Conservation (phyloP, 2,113 vertebrate species). For the Lichenostomus cassidix region DNA sequence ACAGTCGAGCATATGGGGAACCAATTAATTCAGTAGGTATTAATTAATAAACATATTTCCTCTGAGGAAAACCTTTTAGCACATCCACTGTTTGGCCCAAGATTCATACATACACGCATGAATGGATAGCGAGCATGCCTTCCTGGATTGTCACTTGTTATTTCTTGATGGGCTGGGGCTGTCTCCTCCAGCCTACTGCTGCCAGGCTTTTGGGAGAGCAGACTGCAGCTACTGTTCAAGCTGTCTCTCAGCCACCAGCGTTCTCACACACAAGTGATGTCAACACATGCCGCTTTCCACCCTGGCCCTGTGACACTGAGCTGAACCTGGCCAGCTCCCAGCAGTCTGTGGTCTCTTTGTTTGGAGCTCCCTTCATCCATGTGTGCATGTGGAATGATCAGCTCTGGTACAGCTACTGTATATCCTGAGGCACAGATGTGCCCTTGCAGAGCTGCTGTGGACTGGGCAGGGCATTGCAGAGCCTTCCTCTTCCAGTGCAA, state of each 20-base stretch:
- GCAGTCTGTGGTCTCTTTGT: not conserved
- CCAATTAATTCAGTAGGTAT: slow-evolving; percentile 6
- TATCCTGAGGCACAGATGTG: not conserved
- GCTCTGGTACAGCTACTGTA: not conserved
- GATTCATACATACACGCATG: not conserved
- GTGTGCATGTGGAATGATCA: not conserved
- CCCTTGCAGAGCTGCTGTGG: not conserved
- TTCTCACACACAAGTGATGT: not conserved
- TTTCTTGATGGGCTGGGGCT: not conserved
- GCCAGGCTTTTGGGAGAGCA: not conserved
- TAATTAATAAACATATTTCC: slow-evolving; percentile 39
- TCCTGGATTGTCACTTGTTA: slow-evolving; percentile 4
- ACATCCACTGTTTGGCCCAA: not conserved
- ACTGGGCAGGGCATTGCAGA: not conserved
- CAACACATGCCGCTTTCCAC: fast-evolving
- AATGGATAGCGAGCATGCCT: not conserved
- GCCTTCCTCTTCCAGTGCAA: not conserved
- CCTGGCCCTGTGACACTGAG: not conserved
- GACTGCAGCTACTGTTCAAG: not conserved
- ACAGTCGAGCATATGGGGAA: not conserved
- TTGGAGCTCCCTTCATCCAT: fast-evolving
- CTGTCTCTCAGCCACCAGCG: not conserved
- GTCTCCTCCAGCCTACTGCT: not conserved
- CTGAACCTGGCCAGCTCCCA: not conserved
- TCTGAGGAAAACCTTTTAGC: not conserved